Base-by-base conservation (phyloP, 2,888 invertebrate species). In the Lobophora halterata region DNA sequence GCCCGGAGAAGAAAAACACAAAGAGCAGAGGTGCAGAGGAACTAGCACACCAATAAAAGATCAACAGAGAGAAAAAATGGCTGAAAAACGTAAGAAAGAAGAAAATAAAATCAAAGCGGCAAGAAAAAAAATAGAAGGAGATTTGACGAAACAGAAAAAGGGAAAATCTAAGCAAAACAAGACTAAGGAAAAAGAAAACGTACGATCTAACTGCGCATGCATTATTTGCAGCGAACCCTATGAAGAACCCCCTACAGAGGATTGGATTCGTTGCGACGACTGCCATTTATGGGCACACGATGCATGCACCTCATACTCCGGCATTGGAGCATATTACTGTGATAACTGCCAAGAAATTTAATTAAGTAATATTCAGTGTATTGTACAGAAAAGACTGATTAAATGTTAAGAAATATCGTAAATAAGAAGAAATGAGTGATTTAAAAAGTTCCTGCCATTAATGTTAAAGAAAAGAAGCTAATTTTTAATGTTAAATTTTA, bases 261-360 rank as follows among this genome's bases (percentile, higher is more conserved):
- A 40, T 13, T 40, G 39, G 39, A 40, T 32, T 13, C 14, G 23
- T 11, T 40, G 39, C 19, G 33, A 33, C 8, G 39, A 40, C 16
- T 40, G 39, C 18, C 13, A 33, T n/a, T 10, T 10, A 9, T 40
- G 32, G 39, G 39, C 39, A 32, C 39, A 33, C 8, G 33, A 40
- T 17, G 7, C 33, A 5, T 40, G 39, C 12, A 33, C 39, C 5
- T 16, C 39, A 12, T 40, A 40, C 11, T 14, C 28, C 14, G 39
- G 33, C 19, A 40, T 28, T 9, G 33, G 39, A 5, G 11, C 29
- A 9, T 33, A 19, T 27, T 33, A 33, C 17, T 33, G 39, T 27
- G 39, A 40, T 26, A 18, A 4, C 18, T 18, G 18, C 6, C 18
- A 18, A 18, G 18, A 18, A 18, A 18, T 18, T 18, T 18, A 18